Percentiles rank a stretch among this genome's conserved stretches.
Evolutionary conservation across 2,888 invertebrate genomes (phyloP).

Genomic region (Cosmia pyralina): DNA sequence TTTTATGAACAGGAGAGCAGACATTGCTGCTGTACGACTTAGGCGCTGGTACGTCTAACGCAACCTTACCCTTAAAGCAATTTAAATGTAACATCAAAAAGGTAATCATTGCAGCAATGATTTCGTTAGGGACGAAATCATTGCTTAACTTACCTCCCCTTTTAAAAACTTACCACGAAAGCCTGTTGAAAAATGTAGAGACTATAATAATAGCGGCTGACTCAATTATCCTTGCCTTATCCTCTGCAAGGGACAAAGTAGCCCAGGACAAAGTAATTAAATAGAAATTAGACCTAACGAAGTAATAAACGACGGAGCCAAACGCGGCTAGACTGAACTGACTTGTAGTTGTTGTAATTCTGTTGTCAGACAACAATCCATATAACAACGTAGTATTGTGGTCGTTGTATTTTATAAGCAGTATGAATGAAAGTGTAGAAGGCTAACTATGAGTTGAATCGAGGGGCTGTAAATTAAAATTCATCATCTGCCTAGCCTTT

Average conservation of each 20-base stretch:
- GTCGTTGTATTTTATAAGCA: neutral
- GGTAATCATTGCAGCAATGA: neutral
- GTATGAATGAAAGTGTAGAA: neutral
- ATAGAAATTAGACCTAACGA: conserved; percentile 46
- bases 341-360: conserved; percentile 3
- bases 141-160: neutral
- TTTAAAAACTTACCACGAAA: conserved; percentile 6
- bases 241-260: conserved; percentile 30
- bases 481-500: too few species aligned
- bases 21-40: too few species aligned
- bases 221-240: conserved; percentile 38
- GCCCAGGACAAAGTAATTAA: conserved; percentile 41
- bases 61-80: too few species aligned
- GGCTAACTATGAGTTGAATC: neutral
- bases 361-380: conserved; percentile 1
- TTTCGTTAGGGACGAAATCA: too few species aligned
- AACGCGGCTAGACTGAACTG: conserved; percentile 8
- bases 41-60: too few species aligned
- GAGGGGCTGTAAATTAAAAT: neutral
- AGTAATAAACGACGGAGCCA: conserved; percentile 28
- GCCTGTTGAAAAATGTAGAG: conserved; percentile 13
- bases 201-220: neutral
- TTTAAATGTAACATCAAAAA: too few species aligned
- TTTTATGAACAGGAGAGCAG: too few species aligned
- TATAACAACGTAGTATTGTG: too few species aligned